phyloP scores from a whole-genome alignment of 2,113 vertebrate genomes.

The Corvus hawaiiensis region DNA sequence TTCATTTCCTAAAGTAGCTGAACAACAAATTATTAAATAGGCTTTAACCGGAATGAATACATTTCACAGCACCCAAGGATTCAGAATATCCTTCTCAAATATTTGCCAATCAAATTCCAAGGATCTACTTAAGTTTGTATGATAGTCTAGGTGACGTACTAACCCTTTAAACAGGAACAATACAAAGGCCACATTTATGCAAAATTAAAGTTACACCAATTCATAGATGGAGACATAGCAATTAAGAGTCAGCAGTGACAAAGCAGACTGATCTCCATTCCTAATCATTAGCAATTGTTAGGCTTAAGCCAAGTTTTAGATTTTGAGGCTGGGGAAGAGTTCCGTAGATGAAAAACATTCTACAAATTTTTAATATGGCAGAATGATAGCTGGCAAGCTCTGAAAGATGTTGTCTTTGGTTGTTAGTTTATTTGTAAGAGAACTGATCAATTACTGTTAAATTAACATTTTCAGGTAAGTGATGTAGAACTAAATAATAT shows the following conservation, averaged over 20 bases:
- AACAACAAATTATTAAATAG: neutral
- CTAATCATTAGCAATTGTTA: neutral
- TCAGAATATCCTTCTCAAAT: neutral
- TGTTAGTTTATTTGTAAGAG: neutral
- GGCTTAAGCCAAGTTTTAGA: neutral
- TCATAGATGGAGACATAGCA: neutral
- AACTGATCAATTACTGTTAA: neutral
- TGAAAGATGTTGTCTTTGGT: neutral
- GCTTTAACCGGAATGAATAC: neutral
- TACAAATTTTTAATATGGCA: neutral
- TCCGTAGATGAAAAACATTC: neutral
- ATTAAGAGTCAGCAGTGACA: neutral
- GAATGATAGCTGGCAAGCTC: neutral
- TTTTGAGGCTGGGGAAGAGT: neutral
- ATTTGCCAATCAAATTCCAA: neutral
- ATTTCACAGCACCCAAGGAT: neutral
- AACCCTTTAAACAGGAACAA: neutral
- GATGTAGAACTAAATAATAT: neutral
- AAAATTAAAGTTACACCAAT: neutral
- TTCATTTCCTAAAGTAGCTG: neutral
- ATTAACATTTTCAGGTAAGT: neutral
- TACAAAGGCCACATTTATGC: neutral
- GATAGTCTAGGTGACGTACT: neutral
- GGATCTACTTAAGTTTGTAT: neutral
- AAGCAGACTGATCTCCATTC: neutral